Evolutionary conservation across 2,113 vertebrate species (phyloP).

Genomic region (Chloebia gouldiae): DNA sequence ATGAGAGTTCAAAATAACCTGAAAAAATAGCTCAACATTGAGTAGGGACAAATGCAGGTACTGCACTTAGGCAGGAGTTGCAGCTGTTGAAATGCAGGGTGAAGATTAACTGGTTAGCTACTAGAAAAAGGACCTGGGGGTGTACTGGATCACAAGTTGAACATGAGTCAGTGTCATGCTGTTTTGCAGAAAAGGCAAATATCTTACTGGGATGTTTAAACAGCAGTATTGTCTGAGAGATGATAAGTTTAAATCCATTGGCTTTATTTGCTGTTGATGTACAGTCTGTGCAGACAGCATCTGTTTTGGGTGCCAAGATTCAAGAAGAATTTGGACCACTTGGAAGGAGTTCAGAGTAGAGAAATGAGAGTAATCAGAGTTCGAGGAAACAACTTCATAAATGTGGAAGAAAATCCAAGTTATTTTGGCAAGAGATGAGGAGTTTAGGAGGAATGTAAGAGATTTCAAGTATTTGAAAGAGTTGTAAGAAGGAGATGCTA

Average conservation of each 20-base stretch:
- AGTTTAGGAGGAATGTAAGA: neutral
- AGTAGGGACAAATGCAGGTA: neutral
- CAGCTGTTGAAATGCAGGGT: neutral
- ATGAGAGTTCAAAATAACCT: neutral
- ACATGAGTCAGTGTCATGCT: slow-evolving; percentile 58
- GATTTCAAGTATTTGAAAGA: slow-evolving; percentile 7
- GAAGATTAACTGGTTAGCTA: slow-evolving; percentile 16
- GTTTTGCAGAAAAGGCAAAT: slow-evolving; percentile 31
- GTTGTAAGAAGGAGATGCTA: neutral
- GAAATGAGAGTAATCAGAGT: neutral
- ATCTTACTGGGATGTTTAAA: slow-evolving; percentile 15
- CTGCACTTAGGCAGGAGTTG: neutral
- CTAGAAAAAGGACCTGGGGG: slow-evolving; percentile 50
- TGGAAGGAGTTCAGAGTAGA: slow-evolving; percentile 35
- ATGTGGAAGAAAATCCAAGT: slow-evolving; percentile 9
- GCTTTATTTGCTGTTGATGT: neutral
- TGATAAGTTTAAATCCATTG: neutral
- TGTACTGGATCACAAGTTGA: slow-evolving; percentile 60
- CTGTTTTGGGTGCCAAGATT: slow-evolving; percentile 5
- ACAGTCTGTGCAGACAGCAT: neutral
- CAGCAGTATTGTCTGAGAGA: neutral
- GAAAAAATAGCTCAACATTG: neutral
- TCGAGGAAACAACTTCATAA: slow-evolving; percentile 1
- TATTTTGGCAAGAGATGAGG: slow-evolving; percentile 21
- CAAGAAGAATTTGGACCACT: slow-evolving; percentile 1